Evolutionary conservation across 2,113 vertebrate genomes (phyloP).

Genomic region (Myotis lucifugus): DNA sequence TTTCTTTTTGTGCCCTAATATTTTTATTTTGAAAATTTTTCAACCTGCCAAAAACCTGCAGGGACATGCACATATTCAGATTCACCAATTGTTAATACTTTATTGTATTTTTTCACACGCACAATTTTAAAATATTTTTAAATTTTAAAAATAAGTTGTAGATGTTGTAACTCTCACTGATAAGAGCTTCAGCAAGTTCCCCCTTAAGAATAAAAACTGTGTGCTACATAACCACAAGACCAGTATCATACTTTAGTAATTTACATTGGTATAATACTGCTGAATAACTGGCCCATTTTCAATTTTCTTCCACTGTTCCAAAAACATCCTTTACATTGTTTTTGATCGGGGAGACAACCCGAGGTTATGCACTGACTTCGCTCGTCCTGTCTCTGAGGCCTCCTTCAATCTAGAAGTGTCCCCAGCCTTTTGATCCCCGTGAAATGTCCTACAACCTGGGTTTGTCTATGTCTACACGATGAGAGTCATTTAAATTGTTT

Average conservation of each 20-base stretch:
- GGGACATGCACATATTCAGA: neutral
- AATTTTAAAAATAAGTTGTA: neutral
- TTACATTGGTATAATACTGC: neutral
- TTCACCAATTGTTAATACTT: neutral
- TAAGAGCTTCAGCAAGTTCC: neutral
- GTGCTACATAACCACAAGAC: neutral
- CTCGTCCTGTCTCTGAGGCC: neutral
- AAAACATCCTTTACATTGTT: neutral
- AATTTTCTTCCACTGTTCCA: neutral
- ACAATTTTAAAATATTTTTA: neutral
- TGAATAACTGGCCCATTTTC: neutral
- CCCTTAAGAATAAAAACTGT: neutral
- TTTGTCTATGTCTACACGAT: neutral
- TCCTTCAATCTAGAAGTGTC: neutral
- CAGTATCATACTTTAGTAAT: neutral
- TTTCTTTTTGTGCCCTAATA: neutral
- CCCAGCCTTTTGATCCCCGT: neutral
- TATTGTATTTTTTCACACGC: neutral
- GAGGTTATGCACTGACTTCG: neutral
- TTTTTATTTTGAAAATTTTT: too few relatives aligned
- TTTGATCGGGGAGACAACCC: neutral
- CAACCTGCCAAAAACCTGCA: neutral
- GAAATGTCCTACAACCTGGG: neutral
- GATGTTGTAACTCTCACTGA: neutral
- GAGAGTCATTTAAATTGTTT: neutral